Evolutionary conservation across 2,888 invertebrate genomes (phyloP).

Genomic region (Volucella inanis): DNA sequence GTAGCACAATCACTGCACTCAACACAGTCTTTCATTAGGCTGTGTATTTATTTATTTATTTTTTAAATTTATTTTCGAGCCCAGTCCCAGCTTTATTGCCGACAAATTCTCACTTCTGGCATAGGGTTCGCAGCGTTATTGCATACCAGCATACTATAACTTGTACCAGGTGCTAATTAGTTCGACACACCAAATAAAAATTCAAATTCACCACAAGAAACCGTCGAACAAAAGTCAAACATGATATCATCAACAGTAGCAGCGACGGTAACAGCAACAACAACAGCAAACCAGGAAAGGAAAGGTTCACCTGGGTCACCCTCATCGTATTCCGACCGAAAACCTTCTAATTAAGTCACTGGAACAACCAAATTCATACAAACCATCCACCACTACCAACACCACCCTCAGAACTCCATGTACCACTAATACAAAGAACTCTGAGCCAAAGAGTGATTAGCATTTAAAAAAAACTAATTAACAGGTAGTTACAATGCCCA

Average conservation of each 20-base stretch:
- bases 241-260: conserved; percentile 64
- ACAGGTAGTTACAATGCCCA: conserved; percentile 71
- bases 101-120: conserved; percentile 44
- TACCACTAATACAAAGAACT: neutral
- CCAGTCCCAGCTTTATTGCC: conserved; percentile 18
- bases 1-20: conserved; percentile 58
- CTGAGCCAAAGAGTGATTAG: conserved; percentile 66
- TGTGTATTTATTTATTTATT: neutral
- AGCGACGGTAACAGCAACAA: conserved; percentile 16
- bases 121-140: conserved; percentile 11
- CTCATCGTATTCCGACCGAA: conserved; percentile 26
- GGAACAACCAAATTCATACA: conserved; percentile 64
- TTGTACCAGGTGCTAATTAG: conserved; percentile 61
- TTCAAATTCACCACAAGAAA: conserved; percentile 57
- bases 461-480: conserved; percentile 71
- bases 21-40: conserved; percentile 43
- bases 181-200: conserved; percentile 53
- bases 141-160: conserved; percentile 50
- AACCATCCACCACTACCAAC: conserved; percentile 24
- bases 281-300: conserved; percentile 10
- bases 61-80: conserved; percentile 19
- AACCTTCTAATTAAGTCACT: conserved; percentile 70
- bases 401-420: too few relatives aligned
- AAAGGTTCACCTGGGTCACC: conserved; percentile 64
- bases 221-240: conserved; percentile 38